phyloP scores from a whole-genome alignment of 2,888 invertebrate species.

The Coleophora deauratella region DNA sequence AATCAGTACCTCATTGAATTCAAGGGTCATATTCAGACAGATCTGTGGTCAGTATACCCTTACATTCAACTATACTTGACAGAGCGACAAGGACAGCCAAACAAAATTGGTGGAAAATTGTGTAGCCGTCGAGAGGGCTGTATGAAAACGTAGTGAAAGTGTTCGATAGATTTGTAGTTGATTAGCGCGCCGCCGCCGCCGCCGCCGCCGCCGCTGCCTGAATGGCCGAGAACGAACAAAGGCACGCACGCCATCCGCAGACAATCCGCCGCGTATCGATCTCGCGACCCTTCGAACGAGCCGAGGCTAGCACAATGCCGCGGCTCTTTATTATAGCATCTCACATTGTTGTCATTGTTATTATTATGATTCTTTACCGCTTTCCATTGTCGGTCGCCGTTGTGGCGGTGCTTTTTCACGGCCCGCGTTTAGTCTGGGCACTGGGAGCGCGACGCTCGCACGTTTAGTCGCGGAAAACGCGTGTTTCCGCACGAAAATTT shows the following conservation, averaged over 20 bases:
- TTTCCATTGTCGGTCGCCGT: conserved; percentile 74
- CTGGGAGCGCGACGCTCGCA: conserved; percentile 71
- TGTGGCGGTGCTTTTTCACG: conserved; percentile 74
- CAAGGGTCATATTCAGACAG: too few species aligned
- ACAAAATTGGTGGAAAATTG: too few species aligned
- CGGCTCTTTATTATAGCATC: conserved; percentile 74
- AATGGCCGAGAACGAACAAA: conserved; percentile 39
- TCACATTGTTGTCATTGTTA: conserved; percentile 76
- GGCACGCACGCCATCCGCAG: conserved; percentile 63
- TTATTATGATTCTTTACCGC: conserved; percentile 75
- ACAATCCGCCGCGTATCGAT: conserved; percentile 69
- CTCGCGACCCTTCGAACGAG: conserved; percentile 71
- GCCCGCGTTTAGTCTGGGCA: conserved; percentile 72
- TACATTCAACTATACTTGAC: too few species aligned
- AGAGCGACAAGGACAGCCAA: too few species aligned
- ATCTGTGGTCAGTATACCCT: too few species aligned
- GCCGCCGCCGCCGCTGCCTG: conserved; percentile 31
- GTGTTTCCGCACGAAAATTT: conserved; percentile 64
- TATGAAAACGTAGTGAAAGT: conserved; percentile 4
- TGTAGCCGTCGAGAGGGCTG: too few species aligned
- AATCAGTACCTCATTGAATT: too few species aligned
- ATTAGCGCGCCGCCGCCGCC: conserved; percentile 37
- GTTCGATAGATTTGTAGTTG: conserved; percentile 37
- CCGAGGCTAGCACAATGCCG: conserved; percentile 71
- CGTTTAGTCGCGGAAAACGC: conserved; percentile 68